Base-by-base conservation (phyloP, 2,888 invertebrate species). In the Hirtodrosophila histrioides region DNA sequence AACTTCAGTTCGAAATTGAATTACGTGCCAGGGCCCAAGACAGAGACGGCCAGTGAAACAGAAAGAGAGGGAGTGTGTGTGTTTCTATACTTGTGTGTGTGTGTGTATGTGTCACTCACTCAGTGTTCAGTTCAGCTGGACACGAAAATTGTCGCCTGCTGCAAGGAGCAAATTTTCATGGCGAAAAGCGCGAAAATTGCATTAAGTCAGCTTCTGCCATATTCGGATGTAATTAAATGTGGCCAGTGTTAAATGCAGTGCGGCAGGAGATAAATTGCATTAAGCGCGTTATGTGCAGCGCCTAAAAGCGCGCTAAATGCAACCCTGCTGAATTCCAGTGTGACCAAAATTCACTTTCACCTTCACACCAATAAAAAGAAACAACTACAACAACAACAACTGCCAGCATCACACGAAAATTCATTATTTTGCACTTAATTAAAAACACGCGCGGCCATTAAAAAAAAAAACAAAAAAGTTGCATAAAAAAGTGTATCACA, bases 361-460 rank as follows among this genome's bases (percentile, higher is more conserved):
- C 65, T 36, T 27, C 27, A 27, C 3, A 6, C 27, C 27, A 27
- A 4, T 3, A 27, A 27, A 27, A 27, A 5, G 50, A 33, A 60
- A 17, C 23, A 41, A 55, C 31, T 35, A 46, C 24, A 70, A 69
- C 48, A 56, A 45, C 44, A 62, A 49, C 27, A 27, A 27, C 5
- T 3, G 39, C n/a, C 36, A 45, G 65, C 55, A 45, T 61, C 62
- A 69, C 66, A 64, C 31, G 49, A 56, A 50, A 78, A 78, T 87
- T 75, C 77, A 89, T 88, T 89, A 88, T 85, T 83, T 84, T 78
- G 73, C 85, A 86, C 87, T 90, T 90, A 89, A 90, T 90, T 89
- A 89, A 90, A 88, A 87, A 83, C 78, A 79, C 75, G 74, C 72
- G 61, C 58, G 56, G 36, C 58, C 69, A 57, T 41, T 17, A 17